phyloP scores from a whole-genome alignment of 2,113 vertebrate genomes.

The Albula glossodonta region DNA sequence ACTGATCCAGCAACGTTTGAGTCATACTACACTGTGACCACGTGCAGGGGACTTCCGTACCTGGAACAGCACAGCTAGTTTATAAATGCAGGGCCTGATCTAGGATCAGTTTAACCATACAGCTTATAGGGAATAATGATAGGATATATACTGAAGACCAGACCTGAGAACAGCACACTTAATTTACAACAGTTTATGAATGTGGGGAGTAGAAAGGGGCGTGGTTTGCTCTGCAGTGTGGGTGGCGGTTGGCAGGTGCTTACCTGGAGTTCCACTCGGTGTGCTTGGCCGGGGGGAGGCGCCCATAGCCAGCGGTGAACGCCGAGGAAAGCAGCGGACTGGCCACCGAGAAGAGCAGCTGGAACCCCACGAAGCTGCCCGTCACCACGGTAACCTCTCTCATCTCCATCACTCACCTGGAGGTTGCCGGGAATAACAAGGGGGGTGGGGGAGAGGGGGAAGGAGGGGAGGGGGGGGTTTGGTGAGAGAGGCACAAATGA shows the following conservation, averaged over 20 bases:
- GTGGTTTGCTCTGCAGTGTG: neutral
- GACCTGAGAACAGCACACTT: too few species aligned
- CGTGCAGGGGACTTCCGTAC: too few species aligned
- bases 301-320: conserved; percentile 57
- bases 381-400: conserved; percentile 74
- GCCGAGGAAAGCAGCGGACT: conserved; percentile 64
- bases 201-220: too few species aligned
- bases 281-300: conserved; percentile 61
- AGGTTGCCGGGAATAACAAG: neutral
- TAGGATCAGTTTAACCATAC: too few species aligned
- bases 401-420: conserved; percentile 75
- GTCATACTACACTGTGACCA: too few species aligned
- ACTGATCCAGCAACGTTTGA: too few species aligned
- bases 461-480: too few species aligned
- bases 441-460: neutral
- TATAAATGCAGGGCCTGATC: too few species aligned
- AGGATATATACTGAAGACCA: too few species aligned
- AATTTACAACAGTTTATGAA: too few species aligned
- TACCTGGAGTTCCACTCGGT: conserved; percentile 83
- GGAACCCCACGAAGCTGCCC: conserved; percentile 74
- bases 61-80: too few species aligned
- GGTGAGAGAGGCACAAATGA: neutral
- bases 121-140: too few species aligned
- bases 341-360: conserved; percentile 69
- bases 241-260: neutral